Conservation (phyloP, 1,140 invertebrate genomes). For the Meloidogyne chitwoodi region DNA sequence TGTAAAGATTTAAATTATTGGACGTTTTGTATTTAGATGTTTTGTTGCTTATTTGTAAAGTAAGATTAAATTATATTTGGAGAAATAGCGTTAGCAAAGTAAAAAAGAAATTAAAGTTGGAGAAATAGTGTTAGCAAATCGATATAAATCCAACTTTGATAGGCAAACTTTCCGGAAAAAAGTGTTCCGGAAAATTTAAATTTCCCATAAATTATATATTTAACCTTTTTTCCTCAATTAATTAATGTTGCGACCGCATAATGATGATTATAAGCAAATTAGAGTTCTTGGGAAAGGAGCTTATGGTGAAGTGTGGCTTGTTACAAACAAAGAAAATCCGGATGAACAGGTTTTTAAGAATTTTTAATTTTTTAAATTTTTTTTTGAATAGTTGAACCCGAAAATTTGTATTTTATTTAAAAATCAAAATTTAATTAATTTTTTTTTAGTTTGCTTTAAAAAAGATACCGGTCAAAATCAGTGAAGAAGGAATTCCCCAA, state of each 20-base stretch:
- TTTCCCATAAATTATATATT: no score
- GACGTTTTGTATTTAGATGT: background rate
- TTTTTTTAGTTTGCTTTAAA: constrained; percentile 32
- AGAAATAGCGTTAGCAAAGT: background rate
- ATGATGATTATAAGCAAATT: constrained; percentile 1
- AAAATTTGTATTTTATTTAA: no score
- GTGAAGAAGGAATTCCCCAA: constrained; percentile 47
- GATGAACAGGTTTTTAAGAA: background rate
- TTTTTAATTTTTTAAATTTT: background rate
- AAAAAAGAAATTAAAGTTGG: background rate
- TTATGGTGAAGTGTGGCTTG: constrained; percentile 25
- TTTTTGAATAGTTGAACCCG: background rate
- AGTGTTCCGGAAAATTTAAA: background rate
- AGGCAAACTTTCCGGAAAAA: background rate
- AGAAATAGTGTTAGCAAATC: background rate
- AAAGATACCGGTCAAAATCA: constrained; percentile 26
- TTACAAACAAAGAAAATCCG: constrained; percentile 23
- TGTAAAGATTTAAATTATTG: background rate
- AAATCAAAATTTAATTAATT: no score
- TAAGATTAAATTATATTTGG: no score
- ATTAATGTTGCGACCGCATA: background rate
- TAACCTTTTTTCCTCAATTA: background rate
- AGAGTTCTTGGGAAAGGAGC: constrained; percentile 13
- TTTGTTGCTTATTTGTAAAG: no score
- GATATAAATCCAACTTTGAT: background rate